A percentile compares a stretch with the other conserved stretches of the same genome.
phyloP scores from a whole-genome alignment of 2,113 vertebrate genomes.

The Planiliza haematocheilus region DNA sequence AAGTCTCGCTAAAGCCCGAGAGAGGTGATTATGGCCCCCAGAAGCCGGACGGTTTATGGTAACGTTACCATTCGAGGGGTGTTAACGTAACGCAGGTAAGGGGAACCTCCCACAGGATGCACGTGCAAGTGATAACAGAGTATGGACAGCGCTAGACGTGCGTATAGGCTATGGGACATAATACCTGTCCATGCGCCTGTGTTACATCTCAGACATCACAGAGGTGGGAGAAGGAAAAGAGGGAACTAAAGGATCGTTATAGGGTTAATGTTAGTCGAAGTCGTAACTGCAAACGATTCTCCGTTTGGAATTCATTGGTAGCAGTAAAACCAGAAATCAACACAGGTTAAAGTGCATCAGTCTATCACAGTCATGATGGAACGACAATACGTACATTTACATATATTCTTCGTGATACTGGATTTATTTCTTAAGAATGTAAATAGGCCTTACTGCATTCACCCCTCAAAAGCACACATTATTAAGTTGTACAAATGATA shows the following conservation, averaged over 20 bases:
- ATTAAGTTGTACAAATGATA: background rate
- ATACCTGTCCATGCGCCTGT: slow-evolving; percentile 7
- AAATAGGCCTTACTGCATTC: too few species aligned
- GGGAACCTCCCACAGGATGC: slow-evolving; percentile 80
- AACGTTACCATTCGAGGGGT: slow-evolving; percentile 72
- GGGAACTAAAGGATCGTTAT: background rate
- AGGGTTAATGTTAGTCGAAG: slow-evolving; percentile 17
- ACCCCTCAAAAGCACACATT: too few species aligned
- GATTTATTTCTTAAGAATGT: too few species aligned
- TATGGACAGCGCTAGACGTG: slow-evolving; percentile 62
- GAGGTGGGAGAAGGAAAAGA: background rate
- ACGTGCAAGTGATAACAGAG: slow-evolving; percentile 66
- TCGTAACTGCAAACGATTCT: too few species aligned
- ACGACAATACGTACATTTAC: too few species aligned
- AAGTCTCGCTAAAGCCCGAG: slow-evolving; percentile 73
- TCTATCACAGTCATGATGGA: too few species aligned
- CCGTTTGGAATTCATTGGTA: background rate
- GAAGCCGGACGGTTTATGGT: slow-evolving; percentile 72
- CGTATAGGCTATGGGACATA: slow-evolving; percentile 20
- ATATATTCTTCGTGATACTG: too few species aligned
- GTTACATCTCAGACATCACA: slow-evolving; percentile 1
- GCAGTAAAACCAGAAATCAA: background rate
- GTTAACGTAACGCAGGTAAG: slow-evolving; percentile 77
- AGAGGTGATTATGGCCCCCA: slow-evolving; percentile 74
- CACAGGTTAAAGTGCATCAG: too few species aligned